phyloP scores from a whole-genome alignment of 2,113 vertebrate genomes.

The Phycodurus eques region DNA sequence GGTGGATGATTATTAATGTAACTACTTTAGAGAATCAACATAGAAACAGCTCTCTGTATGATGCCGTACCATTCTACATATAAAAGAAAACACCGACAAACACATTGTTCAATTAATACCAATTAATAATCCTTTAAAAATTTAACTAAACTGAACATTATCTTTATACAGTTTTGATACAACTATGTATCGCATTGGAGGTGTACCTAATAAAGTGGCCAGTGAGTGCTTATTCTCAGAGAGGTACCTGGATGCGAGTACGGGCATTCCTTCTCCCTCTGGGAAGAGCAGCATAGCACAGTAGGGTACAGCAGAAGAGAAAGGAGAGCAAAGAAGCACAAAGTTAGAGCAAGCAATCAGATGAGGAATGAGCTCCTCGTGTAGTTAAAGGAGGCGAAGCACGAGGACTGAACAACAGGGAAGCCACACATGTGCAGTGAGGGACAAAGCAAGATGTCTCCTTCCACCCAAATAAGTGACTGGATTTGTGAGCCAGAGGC shows the following conservation, averaged over 20 bases:
- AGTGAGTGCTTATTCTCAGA: conserved; percentile 11
- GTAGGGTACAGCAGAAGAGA: conserved; percentile 69
- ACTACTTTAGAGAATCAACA: no score
- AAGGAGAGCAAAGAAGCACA: conserved; percentile 84
- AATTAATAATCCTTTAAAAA: no score
- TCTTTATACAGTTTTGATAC: background rate
- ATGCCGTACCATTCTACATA: no score
- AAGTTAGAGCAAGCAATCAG: conserved; percentile 75
- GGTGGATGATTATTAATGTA: no score
- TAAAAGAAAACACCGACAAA: no score
- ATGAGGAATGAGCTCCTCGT: conserved; percentile 42
- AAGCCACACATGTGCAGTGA: conserved; percentile 27
- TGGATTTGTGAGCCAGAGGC: conserved; percentile 29
- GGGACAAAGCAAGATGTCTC: conserved; percentile 37
- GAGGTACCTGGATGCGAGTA: conserved; percentile 94
- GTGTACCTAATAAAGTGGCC: background rate
- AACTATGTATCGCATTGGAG: background rate
- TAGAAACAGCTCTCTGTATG: no score
- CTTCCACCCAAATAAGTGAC: conserved; percentile 21
- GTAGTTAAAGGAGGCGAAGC: conserved; percentile 36
- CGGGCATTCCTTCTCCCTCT: conserved; percentile 99
- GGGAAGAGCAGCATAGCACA: conserved; percentile 87
- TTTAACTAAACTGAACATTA: background rate
- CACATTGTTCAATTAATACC: no score
- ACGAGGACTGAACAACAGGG: conserved; percentile 29